phyloP scores from a whole-genome alignment of 2,113 vertebrate genomes.

The Nesogale talazaci region DNA sequence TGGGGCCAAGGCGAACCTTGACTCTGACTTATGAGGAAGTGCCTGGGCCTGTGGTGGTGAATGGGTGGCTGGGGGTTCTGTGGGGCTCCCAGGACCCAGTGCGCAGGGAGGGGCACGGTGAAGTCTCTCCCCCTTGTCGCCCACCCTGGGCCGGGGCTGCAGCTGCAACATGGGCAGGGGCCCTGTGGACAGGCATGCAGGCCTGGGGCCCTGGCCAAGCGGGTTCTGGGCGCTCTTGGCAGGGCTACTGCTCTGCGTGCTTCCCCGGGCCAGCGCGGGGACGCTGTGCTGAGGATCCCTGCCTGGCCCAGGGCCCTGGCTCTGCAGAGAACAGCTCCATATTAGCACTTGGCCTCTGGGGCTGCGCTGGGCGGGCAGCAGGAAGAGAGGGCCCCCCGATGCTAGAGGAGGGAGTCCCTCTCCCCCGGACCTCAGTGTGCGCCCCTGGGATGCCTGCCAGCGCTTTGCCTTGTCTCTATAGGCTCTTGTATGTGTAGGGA shows the following conservation, averaged over 20 bases:
- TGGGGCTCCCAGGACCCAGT: too few species aligned
- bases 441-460: too few species aligned
- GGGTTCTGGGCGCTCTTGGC: constrained; percentile 59
- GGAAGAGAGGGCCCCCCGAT: not conserved
- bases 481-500: too few species aligned
- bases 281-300: not conserved
- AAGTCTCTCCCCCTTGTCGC: not conserved
- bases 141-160: not conserved
- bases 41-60: not conserved
- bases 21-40: not conserved
- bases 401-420: not conserved
- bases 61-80: too few species aligned
- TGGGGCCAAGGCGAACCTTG: not conserved
- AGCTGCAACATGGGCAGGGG: not conserved
- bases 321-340: constrained; percentile 67
- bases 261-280: not conserved
- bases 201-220: constrained; percentile 33
- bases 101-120: too few species aligned
- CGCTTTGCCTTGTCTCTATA: not conserved
- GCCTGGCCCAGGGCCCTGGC: constrained; percentile 45
- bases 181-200: not conserved
- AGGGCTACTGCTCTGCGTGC: not conserved
- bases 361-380: not conserved
- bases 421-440: not conserved
- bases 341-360: constrained; percentile 67